Evolutionary conservation across 2,888 invertebrate species (phyloP), one percentile per base, ranked within the genome.

Genomic region (Hemaris fuciformis): DNA sequence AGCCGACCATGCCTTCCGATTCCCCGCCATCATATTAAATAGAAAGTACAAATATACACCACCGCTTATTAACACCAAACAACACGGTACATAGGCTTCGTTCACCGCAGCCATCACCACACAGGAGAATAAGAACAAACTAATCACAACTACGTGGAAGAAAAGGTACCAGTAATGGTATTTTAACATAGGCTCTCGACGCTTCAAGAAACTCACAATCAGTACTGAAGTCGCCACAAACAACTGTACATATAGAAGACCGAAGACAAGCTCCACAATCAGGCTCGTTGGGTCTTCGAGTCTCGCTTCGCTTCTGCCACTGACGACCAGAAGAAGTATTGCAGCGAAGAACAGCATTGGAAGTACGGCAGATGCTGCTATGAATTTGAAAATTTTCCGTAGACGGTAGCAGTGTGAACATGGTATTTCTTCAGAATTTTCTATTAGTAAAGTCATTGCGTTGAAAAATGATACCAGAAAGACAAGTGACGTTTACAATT

Each of bases 291-390:
- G 58, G 6, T 65, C 61, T 3, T 82, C 72, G 0, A 76, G 62
- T 0, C 74, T 66, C 0, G 62, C 31, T 1, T 77, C 71, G 60
- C 77, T 65, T 7, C 72, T 72, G 1, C 67, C 70, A 0, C 74
- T 65, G 2, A 81, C 71, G 18, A 83, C 67, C 0, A 82, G 22
- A 0, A 85, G 70, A 0, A 89, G 75, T 0, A 88, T 42, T 0
- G 75, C 79, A 8, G 80, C 78, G 58, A 89, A 89, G 13, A 82
- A 53, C 0, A 87, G 42, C 74, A 89, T 87, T 0, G 88, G 88
- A 0, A 85, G 61, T 0, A 88, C 78, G 8, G 88, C 83, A n/a
- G 89, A 84, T n/a, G 80, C 41, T 0, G 80, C 83, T 5, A 87
- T 78, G 61, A 84, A 58, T 6, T 81, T 60, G 59, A 87, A 87